Evolutionary conservation across 2,797 vertebrate species (phyloP).

Genomic region (Meriones psammophilus): DNA sequence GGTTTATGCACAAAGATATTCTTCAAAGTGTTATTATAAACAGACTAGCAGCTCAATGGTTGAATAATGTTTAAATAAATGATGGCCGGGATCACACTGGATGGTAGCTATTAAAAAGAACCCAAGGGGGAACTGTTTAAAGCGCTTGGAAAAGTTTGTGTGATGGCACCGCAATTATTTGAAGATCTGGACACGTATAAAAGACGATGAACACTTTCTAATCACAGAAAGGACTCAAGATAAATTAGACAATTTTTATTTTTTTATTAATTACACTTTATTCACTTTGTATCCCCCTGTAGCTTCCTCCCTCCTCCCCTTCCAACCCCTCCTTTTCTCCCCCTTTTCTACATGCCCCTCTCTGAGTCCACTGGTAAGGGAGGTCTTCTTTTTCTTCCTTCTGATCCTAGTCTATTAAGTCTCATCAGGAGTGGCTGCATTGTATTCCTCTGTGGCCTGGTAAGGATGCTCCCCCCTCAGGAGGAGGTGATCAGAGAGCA

Average conservation of each 20-base stretch:
- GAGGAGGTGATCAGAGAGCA: too few species aligned
- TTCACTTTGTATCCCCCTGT: too few species aligned
- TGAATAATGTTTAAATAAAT: slow-evolving; percentile 74
- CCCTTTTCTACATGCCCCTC: too few species aligned
- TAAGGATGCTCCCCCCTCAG: too few species aligned
- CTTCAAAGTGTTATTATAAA: slow-evolving; percentile 74
- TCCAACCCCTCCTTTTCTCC: too few species aligned
- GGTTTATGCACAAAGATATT: slow-evolving; percentile 73
- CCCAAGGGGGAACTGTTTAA: slow-evolving; percentile 47
- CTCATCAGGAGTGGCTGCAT: too few species aligned
- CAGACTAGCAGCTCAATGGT: slow-evolving; percentile 36
- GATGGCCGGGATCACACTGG: background rate
- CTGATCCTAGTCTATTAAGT: too few species aligned
- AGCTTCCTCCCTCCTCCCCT: too few species aligned
- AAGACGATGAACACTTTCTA: background rate
- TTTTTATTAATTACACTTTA: too few species aligned
- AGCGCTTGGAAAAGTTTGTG: slow-evolving; percentile 34
- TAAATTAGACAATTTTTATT: background rate
- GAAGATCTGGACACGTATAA: background rate
- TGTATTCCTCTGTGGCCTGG: too few species aligned
- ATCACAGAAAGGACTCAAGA: background rate
- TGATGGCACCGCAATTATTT: slow-evolving; percentile 50
- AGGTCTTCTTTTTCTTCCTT: too few species aligned
- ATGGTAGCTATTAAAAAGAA: slow-evolving; percentile 60
- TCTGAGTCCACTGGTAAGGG: too few species aligned